Base-by-base conservation (phyloP, 2,113 vertebrate genomes). In the Illadopsis cleaveri region DNA sequence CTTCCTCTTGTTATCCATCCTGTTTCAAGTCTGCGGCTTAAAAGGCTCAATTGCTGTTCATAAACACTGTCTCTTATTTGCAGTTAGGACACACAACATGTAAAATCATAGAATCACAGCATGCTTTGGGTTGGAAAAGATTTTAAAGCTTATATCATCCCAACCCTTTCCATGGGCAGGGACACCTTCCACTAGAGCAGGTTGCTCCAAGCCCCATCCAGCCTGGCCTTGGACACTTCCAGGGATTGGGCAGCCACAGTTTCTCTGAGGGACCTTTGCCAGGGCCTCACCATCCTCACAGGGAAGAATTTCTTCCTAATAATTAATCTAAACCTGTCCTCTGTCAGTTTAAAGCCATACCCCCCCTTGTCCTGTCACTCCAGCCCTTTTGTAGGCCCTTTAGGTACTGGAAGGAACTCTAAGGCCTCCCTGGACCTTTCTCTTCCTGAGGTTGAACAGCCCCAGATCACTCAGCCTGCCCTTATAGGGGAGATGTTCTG, bases 261-360 rank as follows among this genome's bases (percentile, higher is more conserved):
- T 45, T 45, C 38, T 57, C 15, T 60, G 38, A 14, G 5, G 13
- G 72, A 1, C 18, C 54, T 90, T 42, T 27, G 2, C 21, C 27
- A 40, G 13, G 0, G 21, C 0, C 5, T 69, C 37, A 15, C 5
- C 16, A 48, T 9, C 5, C 3, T 69, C 35, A 38, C 1, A 25
- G 33, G 3, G 3, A 78, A 69, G 3, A 69, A 44, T 15, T 65
- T 44, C 16, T 57, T 82, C 35, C 11, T 40, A 3, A 73, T 33
- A 30, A 38, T 31, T 40, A 30, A 28, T 19, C 14, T 70, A 66
- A 79, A 48, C 18, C 22, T 28, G 0, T 15, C 1, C 2, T 82
- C 17, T 71, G 12, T 2, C 50, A 51, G 18, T 66, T 90, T 85
- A 69, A 82, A 90, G 4, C 12, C 19, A 11, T 20, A 13, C 2